These are phyloP conservation scores for Pachydiplax longipennis DNA, from an alignment of 2,888 invertebrate species.

Conservation along the genomic window DNA sequence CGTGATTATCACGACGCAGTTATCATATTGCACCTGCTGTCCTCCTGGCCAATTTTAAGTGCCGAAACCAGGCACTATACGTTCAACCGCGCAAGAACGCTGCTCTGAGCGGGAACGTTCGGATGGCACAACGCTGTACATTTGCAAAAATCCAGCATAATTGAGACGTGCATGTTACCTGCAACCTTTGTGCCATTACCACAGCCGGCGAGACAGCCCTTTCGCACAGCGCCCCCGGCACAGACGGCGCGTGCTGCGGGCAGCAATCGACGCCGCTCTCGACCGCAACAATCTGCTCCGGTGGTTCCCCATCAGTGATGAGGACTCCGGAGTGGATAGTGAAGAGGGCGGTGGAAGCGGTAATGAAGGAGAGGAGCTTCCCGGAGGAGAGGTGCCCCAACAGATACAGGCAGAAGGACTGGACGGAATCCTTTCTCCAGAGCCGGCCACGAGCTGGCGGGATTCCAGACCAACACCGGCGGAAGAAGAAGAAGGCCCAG, in stretches of 20 bases:
- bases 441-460: no score
- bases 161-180: background rate
- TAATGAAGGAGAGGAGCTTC: no score
- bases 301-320: background rate
- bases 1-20: no score
- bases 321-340: background rate
- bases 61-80: background rate
- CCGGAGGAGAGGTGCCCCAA: no score
- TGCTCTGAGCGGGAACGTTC: background rate
- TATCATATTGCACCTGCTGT: background rate
- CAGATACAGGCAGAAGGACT: no score
- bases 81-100: background rate
- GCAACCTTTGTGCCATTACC: background rate
- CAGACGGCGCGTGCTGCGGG: background rate
- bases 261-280: no score
- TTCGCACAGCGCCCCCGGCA: background rate
- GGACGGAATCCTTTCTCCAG: no score
- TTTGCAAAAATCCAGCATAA: background rate
- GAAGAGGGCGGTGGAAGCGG: background rate
- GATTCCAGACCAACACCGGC: no score
- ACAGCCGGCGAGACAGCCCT: background rate
- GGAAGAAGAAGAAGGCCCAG: no score
- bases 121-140: background rate
- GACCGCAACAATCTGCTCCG: no score
- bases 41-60: rapidly evolving